phyloP scores from a whole-genome alignment of 2,888 invertebrate genomes.

The Pelosia muscerda region DNA sequence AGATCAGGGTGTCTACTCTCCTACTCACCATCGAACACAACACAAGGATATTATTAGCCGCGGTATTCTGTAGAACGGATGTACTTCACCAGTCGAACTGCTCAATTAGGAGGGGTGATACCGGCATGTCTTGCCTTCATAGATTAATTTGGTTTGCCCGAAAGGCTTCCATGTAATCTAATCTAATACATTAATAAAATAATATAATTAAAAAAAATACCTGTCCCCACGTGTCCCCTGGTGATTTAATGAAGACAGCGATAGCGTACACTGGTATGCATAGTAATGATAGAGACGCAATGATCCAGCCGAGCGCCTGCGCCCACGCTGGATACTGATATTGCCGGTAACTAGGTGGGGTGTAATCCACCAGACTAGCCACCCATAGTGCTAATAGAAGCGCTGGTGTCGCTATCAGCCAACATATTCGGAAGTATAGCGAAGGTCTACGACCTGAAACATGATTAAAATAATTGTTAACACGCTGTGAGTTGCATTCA shows the following conservation, averaged over 20 bases:
- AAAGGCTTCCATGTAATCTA: not conserved
- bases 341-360: constrained; percentile 94
- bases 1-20: no score
- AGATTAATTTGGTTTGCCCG: not conserved
- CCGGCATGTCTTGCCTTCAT: no score
- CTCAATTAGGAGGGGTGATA: not conserved
- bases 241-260: constrained; percentile 89
- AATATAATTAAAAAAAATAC: constrained; percentile 77
- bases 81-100: no score
- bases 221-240: constrained; percentile 90
- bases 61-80: no score
- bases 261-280: constrained; percentile 95
- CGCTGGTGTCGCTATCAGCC: constrained; percentile 93
- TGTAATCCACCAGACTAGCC: constrained; percentile 95
- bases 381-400: constrained; percentile 95
- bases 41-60: no score
- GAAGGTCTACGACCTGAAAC: constrained; percentile 88
- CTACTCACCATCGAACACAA: no score
- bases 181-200: not conserved
- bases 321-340: constrained; percentile 95
- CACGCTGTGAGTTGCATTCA: not conserved
- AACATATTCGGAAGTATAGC: constrained; percentile 94
- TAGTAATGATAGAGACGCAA: constrained; percentile 93
- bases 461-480: not conserved
- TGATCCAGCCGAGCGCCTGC: constrained; percentile 94